These are phyloP conservation scores for Telmatochromis brachygnathus DNA, from an alignment of 2,113 vertebrate genomes.

Conservation along the genomic window DNA sequence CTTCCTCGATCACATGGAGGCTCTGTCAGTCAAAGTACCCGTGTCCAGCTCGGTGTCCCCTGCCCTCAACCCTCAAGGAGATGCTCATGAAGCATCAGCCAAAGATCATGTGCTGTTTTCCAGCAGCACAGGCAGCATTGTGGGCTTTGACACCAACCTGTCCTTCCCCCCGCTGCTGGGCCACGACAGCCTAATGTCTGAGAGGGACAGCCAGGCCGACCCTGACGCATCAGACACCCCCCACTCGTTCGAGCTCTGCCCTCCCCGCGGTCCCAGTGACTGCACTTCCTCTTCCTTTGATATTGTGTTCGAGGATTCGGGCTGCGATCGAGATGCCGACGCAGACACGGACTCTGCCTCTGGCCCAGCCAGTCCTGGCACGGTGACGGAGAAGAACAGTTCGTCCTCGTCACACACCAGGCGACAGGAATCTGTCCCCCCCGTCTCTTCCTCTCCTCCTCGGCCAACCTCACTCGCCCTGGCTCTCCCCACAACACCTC, in stretches of 20 bases:
- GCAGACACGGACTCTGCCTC: slow-evolving; percentile 43
- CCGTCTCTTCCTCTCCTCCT: slow-evolving; percentile 63
- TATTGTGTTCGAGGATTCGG: slow-evolving; percentile 96
- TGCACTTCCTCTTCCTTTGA: slow-evolving; percentile 89
- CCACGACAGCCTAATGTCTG: slow-evolving; percentile 78
- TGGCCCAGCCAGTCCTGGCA: background rate
- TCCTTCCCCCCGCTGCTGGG: slow-evolving; percentile 65
- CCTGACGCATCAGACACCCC: slow-evolving; percentile 70
- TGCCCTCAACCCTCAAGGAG: slow-evolving; percentile 1
- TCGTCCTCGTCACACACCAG: slow-evolving; percentile 38
- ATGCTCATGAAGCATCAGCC: background rate
- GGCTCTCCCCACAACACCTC: slow-evolving; percentile 62
- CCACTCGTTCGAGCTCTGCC: slow-evolving; percentile 75
- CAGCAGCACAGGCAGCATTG: slow-evolving; percentile 58
- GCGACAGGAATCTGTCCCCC: background rate
- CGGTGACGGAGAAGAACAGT: slow-evolving; percentile 15
- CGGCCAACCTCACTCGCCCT: slow-evolving; percentile 84
- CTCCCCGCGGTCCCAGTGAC: slow-evolving; percentile 72
- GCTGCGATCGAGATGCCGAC: slow-evolving; percentile 76
- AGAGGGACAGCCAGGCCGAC: slow-evolving; percentile 72
- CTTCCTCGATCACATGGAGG: slow-evolving; percentile 85
- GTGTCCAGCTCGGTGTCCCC: slow-evolving; percentile 73
- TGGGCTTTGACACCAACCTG: background rate
- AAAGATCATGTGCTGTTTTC: background rate
- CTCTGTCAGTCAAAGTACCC: slow-evolving; percentile 84